A percentile compares a stretch with the other conserved stretches of the same genome.
These are phyloP conservation scores for Olivierus martensii DNA, from an alignment of 1,140 invertebrate species.

Conservation along the genomic window DNA sequence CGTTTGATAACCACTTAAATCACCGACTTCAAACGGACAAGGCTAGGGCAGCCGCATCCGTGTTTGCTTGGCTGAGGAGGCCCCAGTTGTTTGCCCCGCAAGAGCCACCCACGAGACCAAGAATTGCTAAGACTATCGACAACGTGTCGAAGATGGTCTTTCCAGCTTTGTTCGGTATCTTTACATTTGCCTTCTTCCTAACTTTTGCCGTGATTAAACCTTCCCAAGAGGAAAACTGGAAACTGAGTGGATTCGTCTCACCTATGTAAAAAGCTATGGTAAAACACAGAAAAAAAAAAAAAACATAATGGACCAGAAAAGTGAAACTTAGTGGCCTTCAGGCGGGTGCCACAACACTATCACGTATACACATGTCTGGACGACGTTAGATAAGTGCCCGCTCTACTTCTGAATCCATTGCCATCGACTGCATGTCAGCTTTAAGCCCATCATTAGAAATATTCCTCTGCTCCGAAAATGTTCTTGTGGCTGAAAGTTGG, in stretches of 20 bases:
- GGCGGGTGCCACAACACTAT: too few species aligned
- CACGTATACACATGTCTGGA: too few species aligned
- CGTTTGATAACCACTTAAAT: background rate
- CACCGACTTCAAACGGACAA: slow-evolving; percentile 16
- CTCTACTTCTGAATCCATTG: too few species aligned
- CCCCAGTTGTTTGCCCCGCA: slow-evolving; percentile 32
- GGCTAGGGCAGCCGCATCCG: slow-evolving; percentile 18
- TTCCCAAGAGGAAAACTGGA: slow-evolving; percentile 19
- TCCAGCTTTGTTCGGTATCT: slow-evolving; percentile 76
- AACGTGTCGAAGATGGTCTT: slow-evolving; percentile 83
- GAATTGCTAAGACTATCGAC: slow-evolving; percentile 85
- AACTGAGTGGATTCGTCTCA: slow-evolving; percentile 9
- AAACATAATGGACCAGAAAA: too few species aligned
- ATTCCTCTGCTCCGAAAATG: too few species aligned
- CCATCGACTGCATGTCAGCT: too few species aligned
- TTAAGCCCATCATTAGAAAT: too few species aligned
- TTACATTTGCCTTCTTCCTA: slow-evolving; percentile 86
- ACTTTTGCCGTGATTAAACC: slow-evolving; percentile 43
- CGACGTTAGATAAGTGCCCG: too few species aligned
- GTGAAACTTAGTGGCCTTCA: too few species aligned
- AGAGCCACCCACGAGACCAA: slow-evolving; percentile 44
- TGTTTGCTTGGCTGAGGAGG: slow-evolving; percentile 18
- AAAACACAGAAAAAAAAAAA: too few species aligned
- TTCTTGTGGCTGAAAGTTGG: too few species aligned
- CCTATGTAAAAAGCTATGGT: background rate